Conservation (phyloP, 2,113 vertebrate species). For the Gymnarchus niloticus region DNA sequence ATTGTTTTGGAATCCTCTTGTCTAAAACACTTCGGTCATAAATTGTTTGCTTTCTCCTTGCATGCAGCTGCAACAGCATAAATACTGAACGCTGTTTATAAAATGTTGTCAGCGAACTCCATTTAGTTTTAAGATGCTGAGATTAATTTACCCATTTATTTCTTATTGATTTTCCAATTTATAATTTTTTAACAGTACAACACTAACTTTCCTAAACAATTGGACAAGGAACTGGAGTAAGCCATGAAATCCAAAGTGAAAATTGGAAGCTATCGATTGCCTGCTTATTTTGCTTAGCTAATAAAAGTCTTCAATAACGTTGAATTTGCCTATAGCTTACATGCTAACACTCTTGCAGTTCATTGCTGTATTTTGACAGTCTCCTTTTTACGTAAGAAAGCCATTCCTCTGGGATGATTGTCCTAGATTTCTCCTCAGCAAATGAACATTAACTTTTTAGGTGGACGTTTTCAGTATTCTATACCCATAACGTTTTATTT, state of each 20-base stretch:
- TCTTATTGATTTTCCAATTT: background rate
- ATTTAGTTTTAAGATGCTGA: background rate
- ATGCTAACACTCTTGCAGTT: background rate
- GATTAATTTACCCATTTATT: background rate
- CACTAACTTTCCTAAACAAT: background rate
- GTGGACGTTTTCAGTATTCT: background rate
- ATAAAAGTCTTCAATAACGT: background rate
- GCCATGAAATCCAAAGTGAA: background rate
- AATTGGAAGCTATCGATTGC: background rate
- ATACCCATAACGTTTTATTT: background rate
- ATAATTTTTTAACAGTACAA: background rate
- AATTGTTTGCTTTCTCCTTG: background rate
- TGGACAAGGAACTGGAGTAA: background rate
- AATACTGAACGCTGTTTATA: background rate
- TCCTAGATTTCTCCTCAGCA: constrained; percentile 4
- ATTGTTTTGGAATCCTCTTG: too few relatives aligned
- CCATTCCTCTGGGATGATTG: constrained; percentile 1
- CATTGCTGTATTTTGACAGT: background rate
- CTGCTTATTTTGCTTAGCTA: background rate
- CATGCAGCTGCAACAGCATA: background rate
- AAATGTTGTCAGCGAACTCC: background rate
- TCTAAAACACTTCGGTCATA: too few relatives aligned
- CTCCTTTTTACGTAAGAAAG: background rate
- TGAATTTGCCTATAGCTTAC: background rate
- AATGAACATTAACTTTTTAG: constrained; percentile 8